Base-by-base conservation (phyloP, 92 coral and sea anemone species). In the Palythoa caribaeorum region DNA sequence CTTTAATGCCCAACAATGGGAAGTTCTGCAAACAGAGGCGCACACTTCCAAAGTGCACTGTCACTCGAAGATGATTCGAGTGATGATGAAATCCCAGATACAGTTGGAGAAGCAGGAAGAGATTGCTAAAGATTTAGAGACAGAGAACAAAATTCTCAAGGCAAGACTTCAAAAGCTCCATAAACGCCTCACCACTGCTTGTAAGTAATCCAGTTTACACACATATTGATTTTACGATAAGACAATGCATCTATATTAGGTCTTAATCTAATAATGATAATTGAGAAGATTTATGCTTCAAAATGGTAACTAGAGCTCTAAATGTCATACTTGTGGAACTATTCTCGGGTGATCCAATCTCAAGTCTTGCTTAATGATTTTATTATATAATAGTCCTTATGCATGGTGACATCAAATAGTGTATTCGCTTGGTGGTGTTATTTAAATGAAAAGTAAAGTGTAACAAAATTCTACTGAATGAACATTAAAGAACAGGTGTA, bases 181-280 rank as follows among this genome's bases (percentile, higher is more conserved):
- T 63, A 63, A 6, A 63, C 70, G 70, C 20, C 70, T 62, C 70
- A 62, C 70, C 70, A n/a, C 70, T 15, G 37, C 70, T 63, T 63
- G 70, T 63, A 63, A 19, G 37, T 63, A 63, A 63, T 63, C 70
- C 70, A 17, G 37, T 63, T 63, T 63, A 63, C 28, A 63, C 70
- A 63, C 70, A 13, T 0, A 44, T 44, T 5, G 50, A 44, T 8
- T 44, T 44, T 44, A 44, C 7, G 50, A 44, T 44, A 4, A 1
- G 50, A 44, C 7, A 40, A 0, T 40, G 47, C 47, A 40, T 40
- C 47, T 44, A 44, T 44, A 60, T 16, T 60, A 14, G 7, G 68
- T 60, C 68, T 60, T 60, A 60, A 17, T 60, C 19, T 60, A 60
- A 1, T 60, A 16, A 60, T 60, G 28, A 60, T 60, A 14, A 60